Evolutionary conservation across 1,140 invertebrate species (phyloP), one percentile per base, ranked within the genome.

Genomic region (Macrobrachium rosenbergii): DNA sequence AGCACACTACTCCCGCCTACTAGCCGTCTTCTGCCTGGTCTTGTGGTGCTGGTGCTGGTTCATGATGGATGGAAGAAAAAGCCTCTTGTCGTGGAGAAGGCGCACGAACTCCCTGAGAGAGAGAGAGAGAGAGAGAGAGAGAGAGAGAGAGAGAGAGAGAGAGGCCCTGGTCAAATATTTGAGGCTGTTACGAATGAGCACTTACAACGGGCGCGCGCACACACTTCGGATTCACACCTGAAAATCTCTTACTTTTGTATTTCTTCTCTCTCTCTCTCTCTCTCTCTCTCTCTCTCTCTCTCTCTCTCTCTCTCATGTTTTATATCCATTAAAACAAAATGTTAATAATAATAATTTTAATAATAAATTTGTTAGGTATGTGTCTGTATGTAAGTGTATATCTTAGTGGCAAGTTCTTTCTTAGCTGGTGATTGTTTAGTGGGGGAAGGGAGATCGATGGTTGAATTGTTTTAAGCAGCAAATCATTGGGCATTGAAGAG

Each of bases 381-480:
- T 2, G 28, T 73, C 69, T 73, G 14, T 21, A 23, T n/a, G n/a
- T n/a, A n/a, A n/a, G n/a, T n/a, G n/a, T n/a, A n/a, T n/a, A n/a
- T n/a, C n/a, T n/a, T n/a, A 73, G 69, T 5, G n/a, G 14, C 21
- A n/a, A 19, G 69, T 37, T 73, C 8, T 3, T 37, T 73, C 69
- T 21, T 21, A 37, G 28, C 28, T 37, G 37, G 69, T 23, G 69
- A 73, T 14, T 23, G 69, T 21, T 2, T n/a, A 5, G 69, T 14
- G 69, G 21, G 21, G 37, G 21, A 62, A 10, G 73, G 28, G 52
- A 81, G 84, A 80, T 80, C 77, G 84, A 87, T 87, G 19, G 76
- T 19, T 85, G 83, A 79, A 69, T 85, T 85, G 76, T 79, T 85
- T 79, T 85, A 85, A 85, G 83, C 83, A 45, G 63, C 83, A 78